Percentiles rank a stretch among this genome's conserved stretches.
These are phyloP conservation scores for Halichoerus grypus DNA, from an alignment of 2,113 vertebrate species.

Conservation along the genomic window DNA sequence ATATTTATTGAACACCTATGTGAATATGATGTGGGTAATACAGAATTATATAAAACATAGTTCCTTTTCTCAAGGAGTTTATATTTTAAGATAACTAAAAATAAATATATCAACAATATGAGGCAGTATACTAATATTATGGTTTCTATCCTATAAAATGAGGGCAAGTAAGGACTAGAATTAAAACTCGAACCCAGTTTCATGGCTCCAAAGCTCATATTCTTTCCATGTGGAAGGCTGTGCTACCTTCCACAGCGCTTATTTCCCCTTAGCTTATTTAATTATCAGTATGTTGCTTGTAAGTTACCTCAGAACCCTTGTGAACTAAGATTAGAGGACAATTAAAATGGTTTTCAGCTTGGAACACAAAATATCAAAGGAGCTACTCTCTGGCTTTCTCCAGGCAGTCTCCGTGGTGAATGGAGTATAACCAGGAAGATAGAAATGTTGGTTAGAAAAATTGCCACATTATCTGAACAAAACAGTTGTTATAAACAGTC, in stretches of 20 bases:
- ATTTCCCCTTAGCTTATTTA: neutral
- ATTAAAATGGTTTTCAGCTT: slow-evolving; percentile 48
- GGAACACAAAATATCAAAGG: neutral
- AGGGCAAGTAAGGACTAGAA: neutral
- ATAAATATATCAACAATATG: neutral
- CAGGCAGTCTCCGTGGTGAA: neutral
- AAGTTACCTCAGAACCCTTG: slow-evolving; percentile 12
- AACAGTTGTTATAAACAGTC: slow-evolving; percentile 6
- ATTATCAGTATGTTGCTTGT: slow-evolving; percentile 3
- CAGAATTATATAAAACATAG: neutral
- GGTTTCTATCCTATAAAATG: neutral
- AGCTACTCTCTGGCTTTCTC: neutral
- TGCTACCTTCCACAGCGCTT: neutral
- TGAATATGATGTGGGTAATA: slow-evolving; percentile 9
- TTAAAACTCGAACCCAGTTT: neutral
- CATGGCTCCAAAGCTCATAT: neutral
- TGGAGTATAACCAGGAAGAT: slow-evolving; percentile 2
- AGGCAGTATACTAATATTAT: neutral
- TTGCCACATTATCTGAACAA: slow-evolving; percentile 4
- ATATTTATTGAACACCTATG: slow-evolving; percentile 1
- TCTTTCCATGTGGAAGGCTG: neutral
- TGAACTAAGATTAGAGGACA: slow-evolving; percentile 49
- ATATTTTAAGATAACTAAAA: slow-evolving; percentile 27
- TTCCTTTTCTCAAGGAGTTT: slow-evolving; percentile 29
- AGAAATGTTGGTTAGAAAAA: slow-evolving; percentile 50